A percentile compares a stretch with the other conserved stretches of the same genome.
phyloP scores from a whole-genome alignment of 1,140 invertebrate genomes.

The Neelides sp. region DNA sequence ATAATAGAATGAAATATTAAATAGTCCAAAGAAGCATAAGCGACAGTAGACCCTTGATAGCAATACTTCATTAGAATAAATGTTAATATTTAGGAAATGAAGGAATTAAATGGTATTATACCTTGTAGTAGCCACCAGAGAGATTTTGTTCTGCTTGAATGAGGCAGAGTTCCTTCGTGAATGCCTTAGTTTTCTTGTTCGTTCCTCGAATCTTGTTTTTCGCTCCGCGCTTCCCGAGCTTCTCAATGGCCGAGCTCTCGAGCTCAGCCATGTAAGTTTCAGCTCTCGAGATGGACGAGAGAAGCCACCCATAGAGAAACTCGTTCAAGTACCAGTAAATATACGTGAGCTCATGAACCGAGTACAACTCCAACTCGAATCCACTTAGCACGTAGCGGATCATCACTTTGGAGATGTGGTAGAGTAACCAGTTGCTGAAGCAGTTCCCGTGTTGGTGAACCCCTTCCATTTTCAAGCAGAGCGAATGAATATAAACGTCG shows the following conservation, averaged over 20 bases:
- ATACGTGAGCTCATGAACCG: conserved; percentile 88
- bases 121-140: conserved; percentile 89
- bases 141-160: conserved; percentile 84
- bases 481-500: conserved; percentile 65
- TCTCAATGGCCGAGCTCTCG: conserved; percentile 41
- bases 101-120: conserved; percentile 34
- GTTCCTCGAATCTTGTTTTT: conserved; percentile 41
- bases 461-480: conserved; percentile 53
- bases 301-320: conserved; percentile 84
- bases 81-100: no score
- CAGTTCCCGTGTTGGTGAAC: conserved; percentile 64
- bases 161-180: conserved; percentile 66
- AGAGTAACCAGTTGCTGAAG: conserved; percentile 90
- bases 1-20: background rate
- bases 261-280: conserved; percentile 69
- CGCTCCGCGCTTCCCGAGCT: conserved; percentile 30
- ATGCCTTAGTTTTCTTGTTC: conserved; percentile 55
- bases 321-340: conserved; percentile 94
- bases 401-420: conserved; percentile 92
- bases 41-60: no score
- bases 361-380: conserved; percentile 86
- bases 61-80: no score
- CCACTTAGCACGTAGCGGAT: conserved; percentile 86
- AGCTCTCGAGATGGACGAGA: conserved; percentile 76
- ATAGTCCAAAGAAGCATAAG: no score